Evolutionary conservation across 2,113 vertebrate genomes (phyloP).

Genomic region (Alouatta palliata): DNA sequence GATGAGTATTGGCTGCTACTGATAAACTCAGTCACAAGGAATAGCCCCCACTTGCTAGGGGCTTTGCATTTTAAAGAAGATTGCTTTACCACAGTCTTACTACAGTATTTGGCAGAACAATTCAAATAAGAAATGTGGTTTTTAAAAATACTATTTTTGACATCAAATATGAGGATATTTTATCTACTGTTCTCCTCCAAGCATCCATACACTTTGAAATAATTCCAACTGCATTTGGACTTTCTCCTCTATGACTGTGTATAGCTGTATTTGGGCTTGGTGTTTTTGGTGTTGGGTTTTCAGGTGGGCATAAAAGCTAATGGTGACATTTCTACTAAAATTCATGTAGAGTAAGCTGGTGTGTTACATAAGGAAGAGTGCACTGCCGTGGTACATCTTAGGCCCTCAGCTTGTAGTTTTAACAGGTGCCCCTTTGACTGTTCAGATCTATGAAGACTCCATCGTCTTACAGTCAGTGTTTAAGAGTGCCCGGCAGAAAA

Average conservation of each 20-base stretch:
- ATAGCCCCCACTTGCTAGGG: neutral
- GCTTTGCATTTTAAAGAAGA: neutral
- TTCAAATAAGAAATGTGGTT: neutral
- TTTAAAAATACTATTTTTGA: neutral
- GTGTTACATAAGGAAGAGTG: neutral
- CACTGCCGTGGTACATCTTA: accelerated
- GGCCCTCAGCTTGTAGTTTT: neutral
- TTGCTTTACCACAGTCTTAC: neutral
- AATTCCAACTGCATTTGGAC: neutral
- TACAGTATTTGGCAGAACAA: neutral
- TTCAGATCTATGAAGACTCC: slow-evolving; percentile 98
- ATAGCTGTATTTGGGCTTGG: neutral
- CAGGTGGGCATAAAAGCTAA: neutral
- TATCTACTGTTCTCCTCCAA: neutral
- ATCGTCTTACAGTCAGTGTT: slow-evolving; percentile 99
- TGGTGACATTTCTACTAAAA: slow-evolving; percentile 41
- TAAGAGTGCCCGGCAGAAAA: slow-evolving; percentile 97
- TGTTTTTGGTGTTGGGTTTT: neutral
- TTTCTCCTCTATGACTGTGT: neutral
- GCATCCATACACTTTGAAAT: neutral
- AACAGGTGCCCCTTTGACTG: slow-evolving; percentile 41
- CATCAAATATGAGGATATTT: neutral
- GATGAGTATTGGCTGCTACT: neutral
- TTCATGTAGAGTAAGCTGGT: neutral
- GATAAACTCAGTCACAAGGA: neutral